These are phyloP conservation scores for Salminus brasiliensis DNA, from an alignment of 2,113 vertebrate species.

Conservation along the genomic window DNA sequence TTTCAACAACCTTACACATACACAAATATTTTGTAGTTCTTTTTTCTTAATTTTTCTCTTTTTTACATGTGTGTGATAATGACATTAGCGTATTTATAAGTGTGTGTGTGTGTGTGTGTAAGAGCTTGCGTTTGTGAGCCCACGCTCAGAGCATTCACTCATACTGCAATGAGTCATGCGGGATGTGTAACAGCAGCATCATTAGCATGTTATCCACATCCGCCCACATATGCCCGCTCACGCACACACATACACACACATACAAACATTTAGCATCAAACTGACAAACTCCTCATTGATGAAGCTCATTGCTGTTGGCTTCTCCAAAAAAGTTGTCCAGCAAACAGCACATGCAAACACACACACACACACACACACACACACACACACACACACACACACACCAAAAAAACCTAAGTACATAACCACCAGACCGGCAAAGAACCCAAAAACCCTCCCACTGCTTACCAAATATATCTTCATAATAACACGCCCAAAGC, in stretches of 20 bases:
- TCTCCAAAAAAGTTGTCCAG: slow-evolving; percentile 25
- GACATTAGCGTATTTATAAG: slow-evolving; percentile 24
- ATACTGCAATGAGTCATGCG: slow-evolving; percentile 74
- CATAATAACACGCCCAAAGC: slow-evolving; percentile 1
- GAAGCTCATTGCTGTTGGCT: slow-evolving; percentile 29
- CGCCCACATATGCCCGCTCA: slow-evolving; percentile 61
- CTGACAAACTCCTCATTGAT: slow-evolving; percentile 37
- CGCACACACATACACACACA: slow-evolving; percentile 24
- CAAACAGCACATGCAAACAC: slow-evolving; percentile 22
- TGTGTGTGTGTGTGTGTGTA: slow-evolving; percentile 29
- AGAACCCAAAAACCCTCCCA: background rate
- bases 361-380: too few relatives aligned
- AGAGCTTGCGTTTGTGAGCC: slow-evolving; percentile 28
- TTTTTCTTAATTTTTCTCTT: background rate
- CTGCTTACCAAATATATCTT: background rate
- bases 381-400: too few relatives aligned
- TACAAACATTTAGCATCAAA: slow-evolving; percentile 20
- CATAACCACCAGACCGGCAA: background rate
- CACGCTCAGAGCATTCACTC: slow-evolving; percentile 63
- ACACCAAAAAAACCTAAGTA: background rate
- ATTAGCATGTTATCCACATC: slow-evolving; percentile 76
- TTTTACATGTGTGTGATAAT: background rate
- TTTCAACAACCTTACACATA: too few relatives aligned
- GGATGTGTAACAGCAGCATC: slow-evolving; percentile 70
- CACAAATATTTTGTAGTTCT: too few relatives aligned